Base-by-base conservation (phyloP, 2,113 vertebrate species). In the Artemisiospiza belli region DNA sequence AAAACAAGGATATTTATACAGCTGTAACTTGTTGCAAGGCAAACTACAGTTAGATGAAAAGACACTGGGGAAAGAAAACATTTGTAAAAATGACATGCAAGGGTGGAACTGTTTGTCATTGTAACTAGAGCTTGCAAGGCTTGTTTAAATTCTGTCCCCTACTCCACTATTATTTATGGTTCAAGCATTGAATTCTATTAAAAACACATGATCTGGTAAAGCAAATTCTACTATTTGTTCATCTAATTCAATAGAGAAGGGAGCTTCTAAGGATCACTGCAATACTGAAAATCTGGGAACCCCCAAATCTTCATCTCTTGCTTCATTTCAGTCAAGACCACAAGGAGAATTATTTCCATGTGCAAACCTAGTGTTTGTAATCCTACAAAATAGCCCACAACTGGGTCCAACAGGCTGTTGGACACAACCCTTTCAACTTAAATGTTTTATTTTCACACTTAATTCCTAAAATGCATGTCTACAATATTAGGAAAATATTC, bases 1-100 rank as follows among this genome's bases (percentile, higher is more conserved):
- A 97, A 96, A 96, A 95, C 95, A 90, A 86, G 62, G 93, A 93
- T 97, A 97, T 98, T 98, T 97, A 96, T 96, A 97, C 97, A 98
- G 97, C 96, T 97, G 97, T 83, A 91, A 95, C 93, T 93, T 94
- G 93, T 97, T 96, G 72, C 83, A 49, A 93, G 91, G 94, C 76
- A 95, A 96, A 97, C 95, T 96, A 97, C 74, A 94, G 95, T 96
- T 96, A 92, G 96, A 97, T 97, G 94, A 96, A 97, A 97, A 97
- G 90, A 96, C 94, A 95, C 87, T 64, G 64, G 79, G 82, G 93
- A 94, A 94, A 88, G 87, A 94, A 95, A 96, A 76, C 90, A 94
- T 88, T 87, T 96, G 96, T 96, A 92, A 96, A 97, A 97, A 96
- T 94, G 92, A 96, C 92, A 97, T 41, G 84, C 95, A 92, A 94